Conservation (phyloP, 1,140 invertebrate species). For the Harlomillsia oculata region DNA sequence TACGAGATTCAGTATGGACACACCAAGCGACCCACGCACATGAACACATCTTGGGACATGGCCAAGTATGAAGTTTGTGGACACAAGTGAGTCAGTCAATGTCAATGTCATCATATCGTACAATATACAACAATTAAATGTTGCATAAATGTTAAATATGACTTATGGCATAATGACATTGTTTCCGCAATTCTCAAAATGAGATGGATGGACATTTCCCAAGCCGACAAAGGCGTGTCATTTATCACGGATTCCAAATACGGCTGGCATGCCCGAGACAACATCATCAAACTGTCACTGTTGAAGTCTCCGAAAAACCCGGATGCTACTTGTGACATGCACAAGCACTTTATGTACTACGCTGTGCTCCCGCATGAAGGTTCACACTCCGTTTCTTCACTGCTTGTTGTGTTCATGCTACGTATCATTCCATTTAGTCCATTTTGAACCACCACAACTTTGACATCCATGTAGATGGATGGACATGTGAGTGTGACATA, state of each 20-base stretch:
- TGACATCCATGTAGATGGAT: too few relatives aligned
- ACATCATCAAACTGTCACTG: constrained; percentile 44
- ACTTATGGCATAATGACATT: neutral
- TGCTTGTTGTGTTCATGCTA: too few relatives aligned
- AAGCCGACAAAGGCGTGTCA: constrained; percentile 44
- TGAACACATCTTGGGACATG: constrained; percentile 50
- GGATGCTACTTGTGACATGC: constrained; percentile 46
- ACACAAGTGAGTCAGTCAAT: constrained; percentile 37
- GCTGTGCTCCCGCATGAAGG: constrained; percentile 47
- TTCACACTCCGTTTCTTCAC: too few relatives aligned
- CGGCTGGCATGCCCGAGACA: constrained; percentile 44
- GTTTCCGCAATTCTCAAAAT: neutral
- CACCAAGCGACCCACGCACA: constrained; percentile 44
- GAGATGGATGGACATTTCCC: constrained; percentile 48
- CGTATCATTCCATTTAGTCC: too few relatives aligned
- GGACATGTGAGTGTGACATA: too few relatives aligned
- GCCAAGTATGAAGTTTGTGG: constrained; percentile 50
- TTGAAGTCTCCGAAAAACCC: constrained; percentile 46
- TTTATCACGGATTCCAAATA: constrained; percentile 47
- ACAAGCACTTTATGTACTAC: constrained; percentile 44
- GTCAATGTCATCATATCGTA: neutral
- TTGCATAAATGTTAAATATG: too few relatives aligned
- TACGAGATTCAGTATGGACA: constrained; percentile 49
- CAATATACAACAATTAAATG: too few relatives aligned
- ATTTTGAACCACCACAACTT: too few relatives aligned